Evolutionary conservation across 2,888 invertebrate species (phyloP).

Genomic region (Strigamia crassipes): DNA sequence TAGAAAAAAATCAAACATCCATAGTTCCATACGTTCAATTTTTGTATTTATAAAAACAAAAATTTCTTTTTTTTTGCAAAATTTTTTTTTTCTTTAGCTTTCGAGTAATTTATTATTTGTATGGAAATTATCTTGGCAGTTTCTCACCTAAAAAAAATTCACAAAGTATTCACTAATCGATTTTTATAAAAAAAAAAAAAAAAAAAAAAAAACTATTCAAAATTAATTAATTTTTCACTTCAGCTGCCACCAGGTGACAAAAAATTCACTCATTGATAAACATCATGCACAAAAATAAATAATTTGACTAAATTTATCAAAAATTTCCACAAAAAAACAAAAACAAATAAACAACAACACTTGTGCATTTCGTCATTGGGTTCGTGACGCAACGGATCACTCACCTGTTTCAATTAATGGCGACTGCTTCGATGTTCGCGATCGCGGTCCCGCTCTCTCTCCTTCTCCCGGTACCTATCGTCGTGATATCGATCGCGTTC

Average conservation of each 20-base stretch:
- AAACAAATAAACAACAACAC: neutral
- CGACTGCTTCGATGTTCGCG: slow-evolving; percentile 58
- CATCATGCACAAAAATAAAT: neutral
- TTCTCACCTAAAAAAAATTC: slow-evolving; percentile 39
- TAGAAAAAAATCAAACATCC: slow-evolving; percentile 19
- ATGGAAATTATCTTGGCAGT: slow-evolving; percentile 27
- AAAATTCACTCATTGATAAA: neutral
- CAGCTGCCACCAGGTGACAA: neutral
- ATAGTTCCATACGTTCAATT: slow-evolving; percentile 10
- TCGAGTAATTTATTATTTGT: neutral
- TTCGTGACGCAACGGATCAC: neutral
- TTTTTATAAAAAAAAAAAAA: neutral
- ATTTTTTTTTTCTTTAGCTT: neutral
- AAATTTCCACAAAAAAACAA: neutral
- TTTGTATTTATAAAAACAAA: neutral
- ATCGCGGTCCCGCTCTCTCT: slow-evolving; percentile 63
- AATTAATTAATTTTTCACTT: neutral
- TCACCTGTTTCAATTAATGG: slow-evolving; percentile 50
- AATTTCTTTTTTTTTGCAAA: too few species aligned
- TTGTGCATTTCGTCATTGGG: neutral
- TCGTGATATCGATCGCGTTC: slow-evolving; percentile 75
- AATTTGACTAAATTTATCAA: neutral
- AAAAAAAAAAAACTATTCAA: neutral
- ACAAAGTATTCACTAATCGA: slow-evolving; percentile 29
- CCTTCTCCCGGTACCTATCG: slow-evolving; percentile 75